A percentile compares a stretch with the other conserved stretches of the same genome.
Conservation (phyloP, 2,888 invertebrate species). For the Chymomyza procnemis region DNA sequence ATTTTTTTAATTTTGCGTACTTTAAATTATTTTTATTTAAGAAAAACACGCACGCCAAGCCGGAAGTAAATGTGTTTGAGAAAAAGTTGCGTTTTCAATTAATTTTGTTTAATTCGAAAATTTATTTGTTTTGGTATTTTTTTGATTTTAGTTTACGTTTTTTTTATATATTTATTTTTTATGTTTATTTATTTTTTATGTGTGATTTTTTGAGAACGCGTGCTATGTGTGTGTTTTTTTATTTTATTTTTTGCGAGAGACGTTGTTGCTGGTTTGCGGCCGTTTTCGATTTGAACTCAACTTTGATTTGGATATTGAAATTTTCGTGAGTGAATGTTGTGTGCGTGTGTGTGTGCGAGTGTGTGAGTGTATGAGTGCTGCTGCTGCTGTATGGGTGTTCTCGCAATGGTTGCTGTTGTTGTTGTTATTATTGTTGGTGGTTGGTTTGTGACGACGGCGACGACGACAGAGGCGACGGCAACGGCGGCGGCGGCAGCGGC, state of each 20-base stretch:
- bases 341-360: slow-evolving; percentile 34
- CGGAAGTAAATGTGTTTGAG: background rate
- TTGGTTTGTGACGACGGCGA: slow-evolving; percentile 8
- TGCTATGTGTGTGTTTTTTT: slow-evolving; percentile 57
- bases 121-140: slow-evolving; percentile 29
- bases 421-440: slow-evolving; percentile 19
- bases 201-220: slow-evolving; percentile 66
- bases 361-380: slow-evolving; percentile 22
- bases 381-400: slow-evolving; percentile 13
- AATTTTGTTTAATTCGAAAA: slow-evolving; percentile 25
- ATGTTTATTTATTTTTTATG: no score
- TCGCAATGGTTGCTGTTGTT: slow-evolving; percentile 21
- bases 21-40: no score
- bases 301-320: slow-evolving; percentile 76
- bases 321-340: slow-evolving; percentile 59
- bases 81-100: slow-evolving; percentile 8
- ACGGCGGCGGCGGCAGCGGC: slow-evolving; percentile 29
- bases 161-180: slow-evolving; percentile 52
- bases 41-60: background rate
- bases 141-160: slow-evolving; percentile 37
- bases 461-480: slow-evolving; percentile 28
- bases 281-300: slow-evolving; percentile 77
- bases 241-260: slow-evolving; percentile 65
- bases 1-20: no score
- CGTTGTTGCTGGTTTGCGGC: slow-evolving; percentile 77